Evolutionary conservation across 2,888 invertebrate genomes (phyloP).

Genomic region (Drosophila pegasa): DNA sequence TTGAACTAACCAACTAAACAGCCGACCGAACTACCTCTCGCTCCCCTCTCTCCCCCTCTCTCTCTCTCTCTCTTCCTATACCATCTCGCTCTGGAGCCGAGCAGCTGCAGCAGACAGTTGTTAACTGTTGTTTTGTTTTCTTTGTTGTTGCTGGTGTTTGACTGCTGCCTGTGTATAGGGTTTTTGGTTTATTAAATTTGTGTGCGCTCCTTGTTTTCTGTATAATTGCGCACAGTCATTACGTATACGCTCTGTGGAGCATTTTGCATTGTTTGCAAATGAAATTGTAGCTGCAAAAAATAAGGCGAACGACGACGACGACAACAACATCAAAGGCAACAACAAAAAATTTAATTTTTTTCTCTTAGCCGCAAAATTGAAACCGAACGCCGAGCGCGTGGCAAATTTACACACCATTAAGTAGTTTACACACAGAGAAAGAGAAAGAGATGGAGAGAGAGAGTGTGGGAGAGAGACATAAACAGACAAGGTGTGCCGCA

Average conservation of each 20-base stretch:
- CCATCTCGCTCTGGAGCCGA: constrained; percentile 6
- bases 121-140: constrained; percentile 10
- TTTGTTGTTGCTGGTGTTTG: constrained; percentile 32
- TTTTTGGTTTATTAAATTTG: constrained; percentile 66
- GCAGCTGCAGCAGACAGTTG: constrained; percentile 20
- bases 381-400: constrained; percentile 65
- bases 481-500: constrained; percentile 56
- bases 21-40: constrained; percentile 17
- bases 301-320: constrained; percentile 42
- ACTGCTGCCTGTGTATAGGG: constrained; percentile 38
- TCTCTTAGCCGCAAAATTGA: constrained; percentile 76
- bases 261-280: constrained; percentile 45
- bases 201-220: constrained; percentile 48
- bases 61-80: not conserved
- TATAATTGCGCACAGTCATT: constrained; percentile 72
- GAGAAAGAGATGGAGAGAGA: not conserved
- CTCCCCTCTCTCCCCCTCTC: not conserved
- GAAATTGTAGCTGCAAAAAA: constrained; percentile 49
- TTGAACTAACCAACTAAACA: constrained; percentile 48
- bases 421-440: constrained; percentile 73
- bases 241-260: constrained; percentile 63
- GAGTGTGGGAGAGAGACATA: constrained; percentile 1
- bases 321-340: not conserved
- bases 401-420: constrained; percentile 84
- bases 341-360: constrained; percentile 75